Evolutionary conservation across 1,140 invertebrate genomes (phyloP).

Genomic region (Limonius californicus): DNA sequence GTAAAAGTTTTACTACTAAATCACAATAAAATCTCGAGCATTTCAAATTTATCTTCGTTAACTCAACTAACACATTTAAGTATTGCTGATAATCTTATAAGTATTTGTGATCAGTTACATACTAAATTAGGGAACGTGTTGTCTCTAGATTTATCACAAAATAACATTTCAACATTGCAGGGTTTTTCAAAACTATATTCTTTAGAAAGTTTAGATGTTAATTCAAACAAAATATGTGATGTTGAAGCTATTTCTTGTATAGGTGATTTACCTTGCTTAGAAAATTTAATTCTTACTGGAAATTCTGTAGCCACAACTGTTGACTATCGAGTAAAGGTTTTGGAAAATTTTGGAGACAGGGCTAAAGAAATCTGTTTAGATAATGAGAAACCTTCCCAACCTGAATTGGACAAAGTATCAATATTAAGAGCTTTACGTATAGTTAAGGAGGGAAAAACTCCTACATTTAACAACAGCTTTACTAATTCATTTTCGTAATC

Average conservation of each 20-base stretch:
- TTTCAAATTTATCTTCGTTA: conserved; percentile 75
- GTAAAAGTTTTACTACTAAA: conserved; percentile 69
- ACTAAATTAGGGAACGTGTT: conserved; percentile 85
- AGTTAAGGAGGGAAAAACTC: conserved; percentile 43
- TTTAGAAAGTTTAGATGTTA: conserved; percentile 79
- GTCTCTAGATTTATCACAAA: conserved; percentile 81
- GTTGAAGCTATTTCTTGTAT: conserved; percentile 79
- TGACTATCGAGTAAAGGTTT: conserved; percentile 87
- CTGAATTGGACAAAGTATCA: conserved; percentile 87
- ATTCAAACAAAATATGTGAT: conserved; percentile 77
- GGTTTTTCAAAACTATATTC: conserved; percentile 83
- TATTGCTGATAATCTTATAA: conserved; percentile 72
- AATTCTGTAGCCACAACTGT: conserved; percentile 83
- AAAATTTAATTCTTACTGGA: conserved; percentile 78
- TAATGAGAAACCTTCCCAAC: conserved; percentile 79
- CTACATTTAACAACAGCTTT: conserved; percentile 24
- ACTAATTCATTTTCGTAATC: neutral
- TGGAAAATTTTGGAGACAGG: conserved; percentile 76
- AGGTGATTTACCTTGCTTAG: conserved; percentile 77
- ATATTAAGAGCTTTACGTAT: conserved; percentile 80
- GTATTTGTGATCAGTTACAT: conserved; percentile 70
- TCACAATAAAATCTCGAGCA: conserved; percentile 70
- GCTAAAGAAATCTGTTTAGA: conserved; percentile 78
- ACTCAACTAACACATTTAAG: conserved; percentile 72
- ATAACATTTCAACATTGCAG: conserved; percentile 70